These are phyloP conservation scores for Macquaria ambigua DNA, from an alignment of 2,113 vertebrate genomes.

Conservation along the genomic window DNA sequence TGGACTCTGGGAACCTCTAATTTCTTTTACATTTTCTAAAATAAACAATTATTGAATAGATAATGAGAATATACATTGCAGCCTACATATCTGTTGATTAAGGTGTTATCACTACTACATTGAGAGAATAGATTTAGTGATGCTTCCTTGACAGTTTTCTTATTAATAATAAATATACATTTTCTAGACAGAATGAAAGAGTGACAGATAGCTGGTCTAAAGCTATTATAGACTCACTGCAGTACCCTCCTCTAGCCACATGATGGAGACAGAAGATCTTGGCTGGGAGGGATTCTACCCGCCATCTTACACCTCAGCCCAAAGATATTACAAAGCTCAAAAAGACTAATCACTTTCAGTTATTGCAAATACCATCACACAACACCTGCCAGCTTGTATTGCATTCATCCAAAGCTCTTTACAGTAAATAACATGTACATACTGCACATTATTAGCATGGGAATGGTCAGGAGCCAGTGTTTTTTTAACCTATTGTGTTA, in stretches of 20 bases:
- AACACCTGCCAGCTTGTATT: not conserved
- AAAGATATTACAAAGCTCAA: slow-evolving; percentile 27
- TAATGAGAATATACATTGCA: not conserved
- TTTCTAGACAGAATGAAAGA: not conserved
- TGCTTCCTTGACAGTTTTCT: not conserved
- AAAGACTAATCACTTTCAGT: slow-evolving; percentile 24
- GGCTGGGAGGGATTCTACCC: slow-evolving; percentile 16
- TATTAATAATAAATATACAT: too few relatives aligned
- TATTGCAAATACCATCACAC: slow-evolving; percentile 24
- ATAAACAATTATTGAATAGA: not conserved
- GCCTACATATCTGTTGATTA: not conserved
- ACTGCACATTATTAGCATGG: slow-evolving; percentile 13
- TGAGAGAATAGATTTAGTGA: not conserved
- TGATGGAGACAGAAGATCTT: slow-evolving; percentile 75
- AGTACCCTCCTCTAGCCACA: slow-evolving; percentile 68
- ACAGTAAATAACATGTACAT: slow-evolving; percentile 1
- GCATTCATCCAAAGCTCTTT: not conserved
- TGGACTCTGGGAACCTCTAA: not conserved
- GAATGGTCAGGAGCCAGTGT: not conserved
- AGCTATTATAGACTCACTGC: slow-evolving; percentile 14
- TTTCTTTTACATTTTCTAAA: not conserved
- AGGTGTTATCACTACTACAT: not conserved
- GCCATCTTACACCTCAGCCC: slow-evolving; percentile 58
- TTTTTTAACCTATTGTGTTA: slow-evolving; percentile 20
- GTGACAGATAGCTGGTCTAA: not conserved